phyloP scores from a whole-genome alignment of 2,888 invertebrate species.

The Acleris cristana region DNA sequence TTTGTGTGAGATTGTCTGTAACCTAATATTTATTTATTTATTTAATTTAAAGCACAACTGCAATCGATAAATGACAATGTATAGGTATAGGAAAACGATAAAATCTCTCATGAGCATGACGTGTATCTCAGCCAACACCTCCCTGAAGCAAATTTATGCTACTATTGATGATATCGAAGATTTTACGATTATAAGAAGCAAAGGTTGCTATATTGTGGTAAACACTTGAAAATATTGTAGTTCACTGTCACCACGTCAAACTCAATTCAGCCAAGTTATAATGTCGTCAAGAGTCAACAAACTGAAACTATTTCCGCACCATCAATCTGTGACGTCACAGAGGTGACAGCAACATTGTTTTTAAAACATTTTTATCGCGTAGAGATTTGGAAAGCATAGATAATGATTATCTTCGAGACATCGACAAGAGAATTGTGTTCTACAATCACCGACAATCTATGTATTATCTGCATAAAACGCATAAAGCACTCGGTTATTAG shows the following conservation, averaged over 20 bases:
- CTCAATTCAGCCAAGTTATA: not conserved
- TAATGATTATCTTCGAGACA: slow-evolving; percentile 32
- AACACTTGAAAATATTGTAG: too few relatives aligned
- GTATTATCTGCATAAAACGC: not conserved
- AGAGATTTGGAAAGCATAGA: slow-evolving; percentile 42
- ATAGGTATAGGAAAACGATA: too few relatives aligned
- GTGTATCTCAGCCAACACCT: too few relatives aligned
- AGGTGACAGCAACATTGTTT: slow-evolving; percentile 12
- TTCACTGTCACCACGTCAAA: not conserved
- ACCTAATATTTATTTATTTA: too few relatives aligned
- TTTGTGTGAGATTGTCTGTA: too few relatives aligned
- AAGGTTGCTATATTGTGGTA: too few relatives aligned
- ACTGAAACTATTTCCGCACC: slow-evolving; percentile 7
- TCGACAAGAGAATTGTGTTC: slow-evolving; percentile 31
- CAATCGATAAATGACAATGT: too few relatives aligned
- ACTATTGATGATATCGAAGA: too few relatives aligned
- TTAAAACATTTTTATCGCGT: slow-evolving; percentile 41
- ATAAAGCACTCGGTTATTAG: not conserved
- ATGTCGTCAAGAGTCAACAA: slow-evolving; percentile 4
- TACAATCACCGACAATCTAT: not conserved
- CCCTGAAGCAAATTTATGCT: too few relatives aligned
- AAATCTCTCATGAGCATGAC: too few relatives aligned
- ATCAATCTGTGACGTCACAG: slow-evolving; percentile 12
- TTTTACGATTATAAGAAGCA: too few relatives aligned
- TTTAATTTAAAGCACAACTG: too few relatives aligned